phyloP scores from a whole-genome alignment of 2,113 vertebrate genomes.

The Reinhardtius hippoglossoides region DNA sequence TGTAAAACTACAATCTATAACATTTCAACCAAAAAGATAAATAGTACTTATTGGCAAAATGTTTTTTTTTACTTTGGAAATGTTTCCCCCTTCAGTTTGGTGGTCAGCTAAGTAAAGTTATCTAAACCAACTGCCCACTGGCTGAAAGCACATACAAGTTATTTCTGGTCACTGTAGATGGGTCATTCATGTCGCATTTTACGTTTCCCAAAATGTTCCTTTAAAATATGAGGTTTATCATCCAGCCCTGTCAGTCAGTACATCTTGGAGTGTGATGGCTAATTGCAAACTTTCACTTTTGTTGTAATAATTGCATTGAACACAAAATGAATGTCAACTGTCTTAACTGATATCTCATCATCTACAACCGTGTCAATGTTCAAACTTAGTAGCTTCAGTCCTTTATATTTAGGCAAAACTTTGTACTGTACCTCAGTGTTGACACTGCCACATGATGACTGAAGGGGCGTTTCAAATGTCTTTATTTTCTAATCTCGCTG shows the following conservation, averaged over 20 bases:
- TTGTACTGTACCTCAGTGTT: slow-evolving; percentile 34
- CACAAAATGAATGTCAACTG: slow-evolving; percentile 25
- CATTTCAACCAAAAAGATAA: too few species aligned
- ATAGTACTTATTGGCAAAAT: too few species aligned
- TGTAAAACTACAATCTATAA: too few species aligned
- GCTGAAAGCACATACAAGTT: too few species aligned
- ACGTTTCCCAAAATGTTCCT: too few species aligned
- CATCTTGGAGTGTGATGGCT: not conserved
- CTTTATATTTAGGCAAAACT: not conserved
- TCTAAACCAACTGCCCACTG: too few species aligned
- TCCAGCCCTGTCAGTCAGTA: slow-evolving; percentile 24
- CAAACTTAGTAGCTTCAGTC: not conserved
- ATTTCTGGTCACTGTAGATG: too few species aligned
- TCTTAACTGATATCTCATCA: not conserved
- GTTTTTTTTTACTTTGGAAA: too few species aligned
- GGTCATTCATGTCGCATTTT: too few species aligned
- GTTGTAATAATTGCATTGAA: slow-evolving; percentile 40
- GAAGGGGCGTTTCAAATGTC: not conserved
- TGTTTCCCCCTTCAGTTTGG: too few species aligned
- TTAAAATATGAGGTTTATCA: slow-evolving; percentile 1
- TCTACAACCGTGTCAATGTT: not conserved
- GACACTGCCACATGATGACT: slow-evolving; percentile 52
- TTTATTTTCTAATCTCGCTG: slow-evolving; percentile 27
- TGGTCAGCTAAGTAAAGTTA: too few species aligned
- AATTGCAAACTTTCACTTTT: slow-evolving; percentile 34